Percentiles rank a stretch among this genome's conserved stretches.
Evolutionary conservation across 1,140 invertebrate genomes (phyloP).

Genomic region (Dendrolimus punctatus): DNA sequence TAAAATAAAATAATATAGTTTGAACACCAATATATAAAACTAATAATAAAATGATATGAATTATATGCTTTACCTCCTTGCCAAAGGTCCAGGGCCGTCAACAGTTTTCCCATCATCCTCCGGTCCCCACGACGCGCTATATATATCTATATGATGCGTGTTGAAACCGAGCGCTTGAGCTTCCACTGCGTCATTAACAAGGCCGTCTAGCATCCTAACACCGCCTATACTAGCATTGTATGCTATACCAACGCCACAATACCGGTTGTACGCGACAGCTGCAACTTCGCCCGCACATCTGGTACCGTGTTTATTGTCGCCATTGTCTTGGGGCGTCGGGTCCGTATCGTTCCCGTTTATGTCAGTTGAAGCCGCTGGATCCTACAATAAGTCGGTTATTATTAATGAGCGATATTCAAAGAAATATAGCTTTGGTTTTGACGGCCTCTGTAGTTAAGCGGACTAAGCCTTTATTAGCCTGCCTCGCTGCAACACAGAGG

Average conservation of each 20-base stretch:
- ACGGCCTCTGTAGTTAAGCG: too few relatives aligned
- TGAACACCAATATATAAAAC: not conserved
- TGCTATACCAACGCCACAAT: slow-evolving; percentile 93
- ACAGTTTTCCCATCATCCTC: slow-evolving; percentile 98
- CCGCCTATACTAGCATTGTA: slow-evolving; percentile 94
- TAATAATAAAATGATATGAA: too few relatives aligned
- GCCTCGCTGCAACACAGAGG: too few relatives aligned
- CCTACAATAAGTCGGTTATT: slow-evolving; percentile 68
- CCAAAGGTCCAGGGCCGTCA: slow-evolving; percentile 95
- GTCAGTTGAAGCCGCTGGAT: slow-evolving; percentile 95
- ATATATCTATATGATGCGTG: slow-evolving; percentile 94
- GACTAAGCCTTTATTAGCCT: too few relatives aligned
- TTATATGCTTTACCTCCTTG: slow-evolving; percentile 75
- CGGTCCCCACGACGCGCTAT: slow-evolving; percentile 95
- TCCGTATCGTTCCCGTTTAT: slow-evolving; percentile 97
- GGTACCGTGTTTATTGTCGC: slow-evolving; percentile 94
- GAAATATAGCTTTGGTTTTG: too few relatives aligned
- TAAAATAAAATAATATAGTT: not conserved
- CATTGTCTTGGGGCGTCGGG: slow-evolving; percentile 95
- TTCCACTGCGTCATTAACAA: slow-evolving; percentile 96
- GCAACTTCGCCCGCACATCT: slow-evolving; percentile 94
- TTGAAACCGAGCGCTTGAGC: slow-evolving; percentile 92
- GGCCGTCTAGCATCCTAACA: slow-evolving; percentile 94
- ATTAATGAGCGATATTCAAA: not conserved
- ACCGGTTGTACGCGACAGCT: slow-evolving; percentile 90